Percentiles rank a stretch among this genome's conserved stretches.
phyloP scores from a whole-genome alignment of 2,888 invertebrate genomes.

The Vesta saturnalis region DNA sequence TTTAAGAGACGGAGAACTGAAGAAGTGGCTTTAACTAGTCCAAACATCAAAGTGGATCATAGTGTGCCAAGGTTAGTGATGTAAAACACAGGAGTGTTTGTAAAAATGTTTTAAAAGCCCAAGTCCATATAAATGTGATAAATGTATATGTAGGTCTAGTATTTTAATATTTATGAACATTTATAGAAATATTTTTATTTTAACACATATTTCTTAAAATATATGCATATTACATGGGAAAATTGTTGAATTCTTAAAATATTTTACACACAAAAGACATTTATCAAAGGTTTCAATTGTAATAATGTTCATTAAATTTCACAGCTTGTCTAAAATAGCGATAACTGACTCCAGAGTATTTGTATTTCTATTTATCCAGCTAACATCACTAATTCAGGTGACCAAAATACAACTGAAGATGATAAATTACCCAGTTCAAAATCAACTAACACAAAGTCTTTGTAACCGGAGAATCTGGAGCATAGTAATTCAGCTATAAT shows the following conservation, averaged over 20 bases:
- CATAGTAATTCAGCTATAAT: not conserved
- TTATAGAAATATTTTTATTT: not conserved
- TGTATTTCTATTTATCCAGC: not conserved
- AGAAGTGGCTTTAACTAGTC: slow-evolving; percentile 4
- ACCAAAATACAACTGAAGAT: too few relatives aligned
- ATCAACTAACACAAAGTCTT: not conserved
- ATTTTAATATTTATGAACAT: not conserved
- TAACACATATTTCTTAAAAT: too few relatives aligned
- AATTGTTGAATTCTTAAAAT: too few relatives aligned
- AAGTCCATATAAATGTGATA: too few relatives aligned
- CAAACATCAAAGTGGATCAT: not conserved
- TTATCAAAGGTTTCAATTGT: too few relatives aligned
- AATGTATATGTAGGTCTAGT: not conserved
- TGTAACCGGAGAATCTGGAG: not conserved
- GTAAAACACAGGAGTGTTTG: not conserved
- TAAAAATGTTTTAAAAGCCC: not conserved
- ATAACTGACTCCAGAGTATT: not conserved
- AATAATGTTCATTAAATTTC: not conserved
- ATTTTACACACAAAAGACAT: too few relatives aligned
- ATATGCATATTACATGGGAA: too few relatives aligned
- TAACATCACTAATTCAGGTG: not conserved
- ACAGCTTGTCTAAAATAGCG: not conserved
- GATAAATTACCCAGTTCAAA: slow-evolving; percentile 7
- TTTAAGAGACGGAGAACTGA: not conserved
- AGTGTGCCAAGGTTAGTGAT: too few relatives aligned